Percentiles rank a stretch among this genome's conserved stretches.
phyloP scores from a whole-genome alignment of 2,888 invertebrate genomes.

The Agonopterix arenella region DNA sequence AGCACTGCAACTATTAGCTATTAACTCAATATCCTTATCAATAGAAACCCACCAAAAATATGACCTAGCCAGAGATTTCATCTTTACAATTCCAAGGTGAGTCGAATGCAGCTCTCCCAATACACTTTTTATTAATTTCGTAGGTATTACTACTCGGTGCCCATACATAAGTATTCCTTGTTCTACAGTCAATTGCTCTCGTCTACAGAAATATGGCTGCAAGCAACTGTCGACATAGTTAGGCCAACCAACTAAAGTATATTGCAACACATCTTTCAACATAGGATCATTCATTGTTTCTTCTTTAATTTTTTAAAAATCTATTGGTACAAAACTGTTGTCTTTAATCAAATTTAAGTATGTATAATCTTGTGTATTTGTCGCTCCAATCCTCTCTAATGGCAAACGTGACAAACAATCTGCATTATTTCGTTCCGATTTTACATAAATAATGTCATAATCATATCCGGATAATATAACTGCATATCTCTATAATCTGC shows the following conservation, averaged over 20 bases:
- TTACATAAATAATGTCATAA: slow-evolving; percentile 6
- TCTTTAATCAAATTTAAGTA: background rate
- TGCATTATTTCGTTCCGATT: slow-evolving; percentile 2
- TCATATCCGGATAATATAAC: slow-evolving; percentile 4
- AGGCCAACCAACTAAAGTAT: background rate
- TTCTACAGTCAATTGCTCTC: background rate
- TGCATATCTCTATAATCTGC: slow-evolving; percentile 8
- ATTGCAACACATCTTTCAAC: background rate
- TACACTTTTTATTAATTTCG: background rate
- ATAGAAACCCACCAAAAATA: background rate
- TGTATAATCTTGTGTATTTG: background rate
- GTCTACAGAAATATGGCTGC: too few species aligned
- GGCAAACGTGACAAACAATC: background rate
- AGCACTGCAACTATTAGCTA: background rate
- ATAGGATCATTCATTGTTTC: background rate
- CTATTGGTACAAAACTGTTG: background rate
- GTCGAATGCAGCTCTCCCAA: background rate
- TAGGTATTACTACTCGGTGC: background rate
- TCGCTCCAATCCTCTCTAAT: background rate
- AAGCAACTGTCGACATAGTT: background rate
- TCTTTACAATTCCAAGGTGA: background rate
- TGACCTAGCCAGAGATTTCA: background rate
- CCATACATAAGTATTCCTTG: background rate
- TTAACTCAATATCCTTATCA: background rate
- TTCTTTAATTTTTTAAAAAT: background rate